Evolutionary conservation across 1,140 invertebrate species (phyloP).

Genomic region (Aphidius gifuensis): DNA sequence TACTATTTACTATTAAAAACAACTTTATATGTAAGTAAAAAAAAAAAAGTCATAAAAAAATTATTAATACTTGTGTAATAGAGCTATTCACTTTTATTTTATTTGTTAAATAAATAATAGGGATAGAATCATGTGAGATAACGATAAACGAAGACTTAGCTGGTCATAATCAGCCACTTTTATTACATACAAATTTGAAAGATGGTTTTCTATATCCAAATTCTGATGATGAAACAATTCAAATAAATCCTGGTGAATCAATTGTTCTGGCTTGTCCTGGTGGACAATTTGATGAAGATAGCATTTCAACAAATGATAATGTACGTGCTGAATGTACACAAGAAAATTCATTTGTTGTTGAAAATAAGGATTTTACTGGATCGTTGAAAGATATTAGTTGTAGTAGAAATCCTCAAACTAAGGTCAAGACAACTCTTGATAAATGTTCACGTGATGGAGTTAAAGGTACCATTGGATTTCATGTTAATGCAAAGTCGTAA

Average conservation of each 20-base stretch:
- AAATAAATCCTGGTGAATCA: conserved; percentile 21
- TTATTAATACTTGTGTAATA: no score
- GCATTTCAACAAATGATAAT: neutral
- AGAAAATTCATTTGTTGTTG: conserved; percentile 14
- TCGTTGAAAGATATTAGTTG: conserved; percentile 12
- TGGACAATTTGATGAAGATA: conserved; percentile 17
- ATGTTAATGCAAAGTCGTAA: conserved; percentile 7
- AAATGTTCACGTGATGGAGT: conserved; percentile 13
- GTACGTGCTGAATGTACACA: conserved; percentile 13
- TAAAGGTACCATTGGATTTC: conserved; percentile 40
- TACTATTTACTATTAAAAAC: no score
- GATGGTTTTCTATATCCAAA: conserved; percentile 21
- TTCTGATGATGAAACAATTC: conserved; percentile 12
- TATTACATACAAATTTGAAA: conserved; percentile 15
- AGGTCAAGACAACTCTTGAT: conserved; percentile 20
- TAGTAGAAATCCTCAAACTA: conserved; percentile 14
- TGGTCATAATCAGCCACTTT: conserved; percentile 25
- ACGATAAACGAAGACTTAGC: conserved; percentile 22
- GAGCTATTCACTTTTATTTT: no score
- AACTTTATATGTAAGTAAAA: no score
- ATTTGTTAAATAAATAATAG: neutral
- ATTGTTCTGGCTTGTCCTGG: conserved; percentile 31
- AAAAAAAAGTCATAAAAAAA: no score
- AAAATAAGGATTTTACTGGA: neutral
- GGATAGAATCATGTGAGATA: conserved; percentile 14